Base-by-base conservation (phyloP, 1,140 invertebrate species). In the Drosophila varians region DNA sequence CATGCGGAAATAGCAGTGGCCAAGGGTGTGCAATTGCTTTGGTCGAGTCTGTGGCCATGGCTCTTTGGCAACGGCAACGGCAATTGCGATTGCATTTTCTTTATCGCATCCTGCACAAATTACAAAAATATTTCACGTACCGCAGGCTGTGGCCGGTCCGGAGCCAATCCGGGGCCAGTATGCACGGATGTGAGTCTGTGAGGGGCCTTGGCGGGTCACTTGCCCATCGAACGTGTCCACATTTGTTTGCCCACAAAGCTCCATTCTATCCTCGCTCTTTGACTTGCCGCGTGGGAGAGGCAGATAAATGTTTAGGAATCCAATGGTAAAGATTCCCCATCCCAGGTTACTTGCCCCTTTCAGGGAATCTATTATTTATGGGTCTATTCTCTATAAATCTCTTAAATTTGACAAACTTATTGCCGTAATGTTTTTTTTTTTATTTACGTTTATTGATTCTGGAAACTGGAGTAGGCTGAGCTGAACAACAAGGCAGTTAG, bases 31-130 rank as follows among this genome's bases (percentile, higher is more conserved):
- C 52, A 70, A 69, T 70, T 56, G 69, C 68, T 42, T 46, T 18
- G 21, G 12, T 46, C 28, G 16, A 28, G 16, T 25, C 25, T 18
- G 19, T 48, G 7, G 55, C 8, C 45, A 58, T 49, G 9, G 45
- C 31, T 36, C 45, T 48, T 9, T 26, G 52, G 21, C 46, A 11
- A 58, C 23, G 42, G 55, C 55, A 21, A 66, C 23, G 42, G 55
- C 55, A 21, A 66, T 66, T 66, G 38, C 56, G 62, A 60, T 77
- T 77, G 64, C 71, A 74, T 80, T 80, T 75, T 75, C 65, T 69
- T 74, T 79, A 79, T 79, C 76, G 76, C 70, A 79, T 70, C 64
- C 70, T 79, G 49, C 70, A 79, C 76, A 79, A 79, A 79, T 79
- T 70, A 70, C 76, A 74, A 79, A 70, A 74, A 79, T 75, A 79